phyloP scores from a whole-genome alignment of 2,797 vertebrate genomes.

The Uromys caudimaculatus region DNA sequence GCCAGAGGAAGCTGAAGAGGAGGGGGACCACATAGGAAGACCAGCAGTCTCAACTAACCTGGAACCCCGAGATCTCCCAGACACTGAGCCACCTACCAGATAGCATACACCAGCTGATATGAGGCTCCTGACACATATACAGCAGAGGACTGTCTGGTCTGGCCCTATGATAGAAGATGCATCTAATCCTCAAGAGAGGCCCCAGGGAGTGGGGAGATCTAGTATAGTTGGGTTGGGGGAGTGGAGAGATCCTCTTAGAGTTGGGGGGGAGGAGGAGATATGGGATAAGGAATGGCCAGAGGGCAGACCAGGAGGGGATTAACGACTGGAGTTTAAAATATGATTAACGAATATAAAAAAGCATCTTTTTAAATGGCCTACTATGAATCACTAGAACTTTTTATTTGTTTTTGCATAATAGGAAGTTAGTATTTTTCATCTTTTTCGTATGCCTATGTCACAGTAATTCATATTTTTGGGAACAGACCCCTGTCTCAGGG shows the following conservation, averaged over 20 bases:
- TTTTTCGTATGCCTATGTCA: too few relatives aligned
- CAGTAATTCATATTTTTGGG: background rate
- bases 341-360: background rate
- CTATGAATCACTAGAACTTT: too few relatives aligned
- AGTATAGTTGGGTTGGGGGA: accelerated
- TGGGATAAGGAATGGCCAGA: background rate
- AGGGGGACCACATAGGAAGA: too few relatives aligned
- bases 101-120: background rate
- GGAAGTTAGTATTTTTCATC: background rate
- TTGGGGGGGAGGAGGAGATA: background rate
- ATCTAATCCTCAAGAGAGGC: background rate
- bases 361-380: background rate
- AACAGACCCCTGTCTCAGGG: too few relatives aligned
- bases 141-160: background rate
- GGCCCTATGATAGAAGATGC: background rate
- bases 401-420: background rate
- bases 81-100: background rate
- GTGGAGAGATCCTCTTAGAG: background rate
- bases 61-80: background rate
- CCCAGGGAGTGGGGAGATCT: background rate
- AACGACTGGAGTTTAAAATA: background rate
- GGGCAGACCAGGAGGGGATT: accelerated
- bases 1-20: too few relatives aligned
- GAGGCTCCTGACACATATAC: background rate
- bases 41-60: too few relatives aligned